Evolutionary conservation across 2,797 vertebrate species (phyloP), one percentile per base, ranked within the genome.

Genomic region (Microctenopoma steveboyesi): DNA sequence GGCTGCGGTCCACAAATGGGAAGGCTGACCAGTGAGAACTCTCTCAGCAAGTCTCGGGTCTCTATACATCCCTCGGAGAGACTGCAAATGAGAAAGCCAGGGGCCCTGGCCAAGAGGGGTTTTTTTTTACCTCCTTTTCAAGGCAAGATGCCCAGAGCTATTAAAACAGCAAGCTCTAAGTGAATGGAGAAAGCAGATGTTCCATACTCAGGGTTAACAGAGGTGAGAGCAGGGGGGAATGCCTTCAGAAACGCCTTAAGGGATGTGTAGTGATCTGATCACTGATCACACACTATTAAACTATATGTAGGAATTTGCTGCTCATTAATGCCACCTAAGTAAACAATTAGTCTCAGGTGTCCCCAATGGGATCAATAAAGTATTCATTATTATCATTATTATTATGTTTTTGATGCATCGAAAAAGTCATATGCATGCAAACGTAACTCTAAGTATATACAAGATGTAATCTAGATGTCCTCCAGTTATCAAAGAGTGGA

Each of bases 101-200:
- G 78, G 86, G 79, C 78, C 87, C 75, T 3, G 25, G 80, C 83
- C 85, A 86, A 81, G 86, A 63, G 65, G 37, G 22, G 22, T 22
- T 22, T 61, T 73, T 66, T 73, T 83, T 60, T 74, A 40, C 57
- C 46, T 47, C 57, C 49, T 64, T 88, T 91, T 89, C 78, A 88
- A 90, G 92, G 90, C 91, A 89, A 86, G 76, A 81, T 86, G 90
- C 90, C 88, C 90, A 88, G 84, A 90, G 88, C 90, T 88, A 88
- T 90, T 91, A 87, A 89, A 89, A 82, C 73, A 80, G 86, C 81
- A 77, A 83, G 73, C 76, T 81, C 64, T 53, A 64, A 70, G 64
- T 89, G 82, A 92, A 92, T 91, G 81, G 82, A 78, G 84, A 92
- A 92, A 91, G 86, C 92, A 93, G 90, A 92, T 93, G 91, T 90